phyloP scores from a whole-genome alignment of 2,797 vertebrate species.

The Trachurus trachurus region DNA sequence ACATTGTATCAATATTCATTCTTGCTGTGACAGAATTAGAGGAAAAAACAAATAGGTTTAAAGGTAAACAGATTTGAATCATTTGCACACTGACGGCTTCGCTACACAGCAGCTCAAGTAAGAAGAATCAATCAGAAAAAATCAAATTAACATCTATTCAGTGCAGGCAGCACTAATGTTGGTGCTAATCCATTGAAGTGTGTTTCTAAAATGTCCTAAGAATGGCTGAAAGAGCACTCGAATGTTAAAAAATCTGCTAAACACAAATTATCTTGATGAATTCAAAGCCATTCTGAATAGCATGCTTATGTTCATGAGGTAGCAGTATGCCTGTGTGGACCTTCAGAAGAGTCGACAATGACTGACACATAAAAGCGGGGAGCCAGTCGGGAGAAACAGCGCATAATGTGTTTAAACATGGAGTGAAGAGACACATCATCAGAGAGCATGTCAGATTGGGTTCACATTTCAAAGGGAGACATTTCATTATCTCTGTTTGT shows the following conservation, averaged over 20 bases:
- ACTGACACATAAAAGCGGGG: background rate
- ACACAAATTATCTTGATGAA: background rate
- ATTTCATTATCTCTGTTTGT: slow-evolving; percentile 29
- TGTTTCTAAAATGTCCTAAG: background rate
- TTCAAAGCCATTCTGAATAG: background rate
- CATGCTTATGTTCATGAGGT: background rate
- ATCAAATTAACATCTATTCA: slow-evolving; percentile 19
- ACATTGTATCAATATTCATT: slow-evolving; percentile 3
- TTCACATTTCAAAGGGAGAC: slow-evolving; percentile 30
- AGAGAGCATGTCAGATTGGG: slow-evolving; percentile 6
- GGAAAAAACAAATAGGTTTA: background rate
- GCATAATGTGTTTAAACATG: background rate
- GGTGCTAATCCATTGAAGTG: background rate
- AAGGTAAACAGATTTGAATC: slow-evolving; percentile 19
- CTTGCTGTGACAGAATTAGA: slow-evolving; percentile 29
- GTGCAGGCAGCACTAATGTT: background rate
- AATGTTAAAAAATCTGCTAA: background rate
- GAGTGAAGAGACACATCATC: background rate
- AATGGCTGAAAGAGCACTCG: background rate
- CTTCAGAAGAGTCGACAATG: background rate
- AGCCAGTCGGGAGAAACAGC: background rate
- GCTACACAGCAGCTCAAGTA: slow-evolving; percentile 2
- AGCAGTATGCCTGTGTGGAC: background rate
- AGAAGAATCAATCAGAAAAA: slow-evolving; percentile 19
- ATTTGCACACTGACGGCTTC: background rate